Base-by-base conservation (phyloP, 2,888 invertebrate genomes). In the Gryllus longicercus region DNA sequence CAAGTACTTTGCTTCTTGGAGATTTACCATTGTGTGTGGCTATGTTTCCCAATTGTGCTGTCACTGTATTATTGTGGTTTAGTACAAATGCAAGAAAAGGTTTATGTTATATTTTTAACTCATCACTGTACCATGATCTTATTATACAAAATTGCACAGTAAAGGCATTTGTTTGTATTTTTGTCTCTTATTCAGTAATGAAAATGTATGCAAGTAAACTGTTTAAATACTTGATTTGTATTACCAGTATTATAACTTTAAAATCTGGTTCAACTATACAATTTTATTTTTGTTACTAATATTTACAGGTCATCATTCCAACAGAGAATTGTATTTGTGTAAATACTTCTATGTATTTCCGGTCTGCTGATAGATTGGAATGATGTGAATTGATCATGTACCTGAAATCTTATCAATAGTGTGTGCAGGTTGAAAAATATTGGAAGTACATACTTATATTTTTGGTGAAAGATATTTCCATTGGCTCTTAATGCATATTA, bases 261-360 rank as follows among this genome's bases (percentile, higher is more conserved):
- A 63, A 63, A 63, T 63, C 63, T 63, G 63, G n/a, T 63, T 63
- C 63, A 63, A 21, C 21, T 75, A 75, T 75, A n/a, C 23, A 21
- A 75, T 21, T 75, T 75, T 75, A 75, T 75, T 75, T 75, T 75
- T 75, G 74, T 75, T 75, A 75, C 75, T 75, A 75, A 75, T 25
- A 25, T 75, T 75, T 75, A 25, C 38, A 75, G 25, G 25, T 75
- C 75, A 75, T 75, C 75, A 75, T 75, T 75, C 75, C 75, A 75
- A 75, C 16, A 75, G 75, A 75, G 21, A 25, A 25, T 75, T 63
- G n/a, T 63, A 63, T 63, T 63, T n/a, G n/a, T 63, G 63, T 63
- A 63, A 63, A 63, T 63, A 63, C 63, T 63, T 63, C 63, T 63
- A 63, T 11, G n/a, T 63, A 63, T 63, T 63, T 63, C 63, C 63